Percentiles rank a stretch among this genome's conserved stretches.
Conservation (phyloP, 2,113 vertebrate species). For the Ptychochromis oligacanthus region DNA sequence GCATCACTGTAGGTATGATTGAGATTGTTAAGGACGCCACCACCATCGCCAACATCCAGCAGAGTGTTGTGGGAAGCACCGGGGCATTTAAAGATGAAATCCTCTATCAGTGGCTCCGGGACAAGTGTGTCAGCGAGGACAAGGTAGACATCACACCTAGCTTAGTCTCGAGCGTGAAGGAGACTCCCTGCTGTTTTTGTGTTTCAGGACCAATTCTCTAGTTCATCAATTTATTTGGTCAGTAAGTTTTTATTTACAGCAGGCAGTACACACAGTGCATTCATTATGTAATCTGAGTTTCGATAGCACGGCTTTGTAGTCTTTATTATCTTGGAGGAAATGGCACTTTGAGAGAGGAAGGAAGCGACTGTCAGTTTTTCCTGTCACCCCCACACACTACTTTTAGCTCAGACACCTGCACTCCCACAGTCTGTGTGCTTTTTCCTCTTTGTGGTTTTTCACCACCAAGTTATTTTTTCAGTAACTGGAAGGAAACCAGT, state of each 20-base stretch:
- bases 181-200: not conserved
- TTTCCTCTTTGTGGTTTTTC: not conserved
- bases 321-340: constrained; percentile 42
- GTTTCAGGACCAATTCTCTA: not conserved
- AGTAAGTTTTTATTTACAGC: not conserved
- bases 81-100: constrained; percentile 98
- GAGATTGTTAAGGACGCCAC: constrained; percentile 98
- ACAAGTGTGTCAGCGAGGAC: constrained; percentile 92
- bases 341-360: constrained; percentile 48
- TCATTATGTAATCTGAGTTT: not conserved
- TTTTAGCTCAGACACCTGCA: constrained; percentile 35
- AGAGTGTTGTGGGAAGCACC: constrained; percentile 96
- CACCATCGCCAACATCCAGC: constrained; percentile 98
- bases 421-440: not conserved
- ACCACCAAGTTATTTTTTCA: not conserved
- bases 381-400: constrained; percentile 4
- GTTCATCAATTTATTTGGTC: not conserved
- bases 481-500: not conserved
- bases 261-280: not conserved
- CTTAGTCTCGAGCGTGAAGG: not conserved
- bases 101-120: constrained; percentile 94
- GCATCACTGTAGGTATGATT: constrained; percentile 89
- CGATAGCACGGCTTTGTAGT: not conserved
- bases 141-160: too few relatives aligned
- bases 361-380: constrained; percentile 33